Base-by-base conservation (phyloP, 2,113 vertebrate genomes). In the Lagenorhynchus albirostris region DNA sequence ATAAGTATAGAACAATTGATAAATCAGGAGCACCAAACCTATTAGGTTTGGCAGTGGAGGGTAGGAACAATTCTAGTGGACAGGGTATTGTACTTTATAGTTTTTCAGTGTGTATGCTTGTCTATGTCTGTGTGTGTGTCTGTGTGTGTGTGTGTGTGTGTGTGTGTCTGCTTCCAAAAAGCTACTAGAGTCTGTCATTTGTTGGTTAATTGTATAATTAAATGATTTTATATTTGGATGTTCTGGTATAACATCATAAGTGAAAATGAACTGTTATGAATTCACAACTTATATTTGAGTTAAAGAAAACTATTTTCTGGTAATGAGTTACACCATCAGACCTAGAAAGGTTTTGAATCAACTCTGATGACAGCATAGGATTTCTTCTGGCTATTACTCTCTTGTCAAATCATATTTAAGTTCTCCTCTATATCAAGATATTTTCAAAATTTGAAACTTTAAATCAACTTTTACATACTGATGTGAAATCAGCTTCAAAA, bases 401-500 rank as follows among this genome's bases (percentile, higher is more conserved):
- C 21, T 67, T 83, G 47, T 38, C 60, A 29, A 95, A 81, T 73
- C 17, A 6, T 18, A 1, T 31, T 2, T 62, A 65, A 74, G 33
- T 0, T 73, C 3, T 65, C 11, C 5, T 25, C 13, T 55, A 15
- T 12, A 26, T 23, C 8, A 68, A 84, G 47, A 62, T 6, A 36
- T 47, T 65, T 73, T 73, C 11, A 83, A 87, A 7, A 58, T 58
- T 81, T 93, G 11, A 5, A 11, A 47, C 47, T 76, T 97, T 92
- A 76, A 85, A 84, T 53, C 38, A 89, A 31, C 11, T 73, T 36
- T 0, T 25, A 41, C 17, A 63, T 25, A 23, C 2, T 25, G 31
- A 7, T 38, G 20, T 95, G 62, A 88, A 94, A 68, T 67, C 63
- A 68, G 29, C 23, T 88, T 79, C 73, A 23, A 94, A 76, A 70